Base-by-base conservation (phyloP, 2,888 invertebrate genomes). In the Alsophila aescularia region DNA sequence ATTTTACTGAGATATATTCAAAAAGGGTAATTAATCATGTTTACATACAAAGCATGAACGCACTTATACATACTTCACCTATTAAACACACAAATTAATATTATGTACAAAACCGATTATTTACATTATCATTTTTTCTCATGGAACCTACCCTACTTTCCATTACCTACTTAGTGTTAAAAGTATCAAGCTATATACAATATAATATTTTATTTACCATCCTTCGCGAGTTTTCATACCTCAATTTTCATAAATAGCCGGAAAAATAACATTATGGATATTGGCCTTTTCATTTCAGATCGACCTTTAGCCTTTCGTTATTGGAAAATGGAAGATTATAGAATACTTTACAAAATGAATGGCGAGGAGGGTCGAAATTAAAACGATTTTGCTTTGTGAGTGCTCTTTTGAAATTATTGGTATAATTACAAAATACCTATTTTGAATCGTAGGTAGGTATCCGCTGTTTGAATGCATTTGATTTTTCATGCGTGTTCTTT, bases 251-350 rank as follows among this genome's bases (percentile, higher is more conserved):
- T 4, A 9, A 10, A n/a, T 29, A 29, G 29, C 29, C n/a, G n/a
- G n/a, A 29, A 29, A 29, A 29, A n/a, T 29, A 29, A 29, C 10
- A 29, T n/a, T 10, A n/a, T n/a, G 31, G 36, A 34, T 36, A 18
- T 16, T 32, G 32, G 8, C 34, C 35, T 31, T 44, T 52, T 37
- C 10, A 24, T 34, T 44, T 43, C 29, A 34, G 8, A 18, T 39
- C 12, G 43, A 35, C 15, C 35, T 14, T 16, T n/a, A 52, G 31
- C 44, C 16, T 50, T 53, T 39, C 34, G 37, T 58, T 50, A 31
- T 32, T 43, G 14, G 27, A 45, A 58, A 43, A 50, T 53, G 42
- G 21, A 35, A 53, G 50, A 58, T 50, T 53, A 50, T 44, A 50
- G 45, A 45, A 58, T 45, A 43, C 34, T 53, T 45, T 48, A 16